Evolutionary conservation across 2,888 invertebrate species (phyloP), one percentile per base, ranked within the genome.

Genomic region (Oxystoma pomonae): DNA sequence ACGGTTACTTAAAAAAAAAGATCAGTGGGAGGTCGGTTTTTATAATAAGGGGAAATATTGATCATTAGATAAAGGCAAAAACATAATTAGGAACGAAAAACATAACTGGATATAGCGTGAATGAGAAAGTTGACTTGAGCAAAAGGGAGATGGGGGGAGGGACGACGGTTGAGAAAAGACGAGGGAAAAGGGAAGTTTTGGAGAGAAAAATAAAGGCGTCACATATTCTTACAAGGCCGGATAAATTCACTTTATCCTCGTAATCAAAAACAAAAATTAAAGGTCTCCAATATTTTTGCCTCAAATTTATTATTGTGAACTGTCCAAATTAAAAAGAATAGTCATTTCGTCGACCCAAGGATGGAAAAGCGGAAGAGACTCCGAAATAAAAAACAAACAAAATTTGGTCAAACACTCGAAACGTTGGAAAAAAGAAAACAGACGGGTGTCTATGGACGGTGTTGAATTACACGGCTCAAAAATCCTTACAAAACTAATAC

Each of bases 1-100:
- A n/a, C n/a, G n/a, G n/a, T n/a, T n/a, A n/a, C n/a, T n/a, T n/a
- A n/a, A n/a, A n/a, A n/a, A n/a, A n/a, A n/a, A n/a, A n/a, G n/a
- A 35, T 35, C 3, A 35, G 71, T 73, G 12, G 35, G 35, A 12
- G 35, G 12, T 35, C 12, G 12, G 74, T 76, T 75, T 74, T 71
- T 71, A 72, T 74, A 75, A 76, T 73, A 68, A 68, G 74, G 76
- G 74, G 73, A 78, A 77, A 77, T 79, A 79, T 78, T 78, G 78
- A 79, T 80, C 78, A 79, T 76, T 72, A 77, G 77, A 78, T 78
- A 78, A 77, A 77, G 74, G 75, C 75, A 74, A 75, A 77, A 78
- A 77, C 73, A 78, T 77, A 78, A 79, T 78, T 77, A 78, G 76
- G 76, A 76, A 77, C 77, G 77, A 76, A 78, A 67, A 79, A 78